These are phyloP conservation scores for Cyprinodon tularosa DNA, from an alignment of 2,113 vertebrate genomes.

Conservation along the genomic window DNA sequence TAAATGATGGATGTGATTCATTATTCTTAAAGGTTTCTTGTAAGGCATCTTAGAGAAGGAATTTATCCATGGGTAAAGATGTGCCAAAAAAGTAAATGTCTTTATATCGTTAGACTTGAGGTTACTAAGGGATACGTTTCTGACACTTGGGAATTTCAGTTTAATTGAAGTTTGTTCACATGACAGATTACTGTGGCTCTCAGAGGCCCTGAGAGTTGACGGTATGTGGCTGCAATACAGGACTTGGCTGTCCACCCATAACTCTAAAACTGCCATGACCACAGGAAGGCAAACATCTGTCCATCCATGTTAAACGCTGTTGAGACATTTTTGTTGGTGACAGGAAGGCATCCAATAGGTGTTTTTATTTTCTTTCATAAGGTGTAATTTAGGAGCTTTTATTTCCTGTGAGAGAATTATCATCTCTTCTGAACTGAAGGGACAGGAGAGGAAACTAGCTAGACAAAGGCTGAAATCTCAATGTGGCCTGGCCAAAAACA, in stretches of 20 bases:
- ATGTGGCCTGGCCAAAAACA: conserved; percentile 5
- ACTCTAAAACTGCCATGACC: conserved; percentile 64
- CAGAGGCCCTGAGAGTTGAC: conserved; percentile 38
- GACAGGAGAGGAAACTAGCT: background rate
- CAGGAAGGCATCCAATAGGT: conserved; percentile 20
- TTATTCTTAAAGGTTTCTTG: conserved; percentile 20
- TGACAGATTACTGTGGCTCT: conserved; percentile 57
- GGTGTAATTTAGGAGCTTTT: conserved; percentile 29
- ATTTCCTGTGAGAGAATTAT: conserved; percentile 29
- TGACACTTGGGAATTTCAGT: conserved; percentile 59
- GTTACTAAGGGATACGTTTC: conserved; percentile 32
- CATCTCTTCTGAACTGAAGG: conserved; percentile 15
- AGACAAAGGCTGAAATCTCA: background rate
- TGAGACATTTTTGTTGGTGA: conserved; percentile 32
- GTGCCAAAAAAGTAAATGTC: conserved; percentile 7
- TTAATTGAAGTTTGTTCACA: conserved; percentile 60
- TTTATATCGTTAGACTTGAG: conserved; percentile 19
- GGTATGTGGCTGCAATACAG: conserved; percentile 45
- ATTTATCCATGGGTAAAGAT: conserved; percentile 2
- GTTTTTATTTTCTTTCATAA: conserved; percentile 23
- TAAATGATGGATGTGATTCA: conserved; percentile 41
- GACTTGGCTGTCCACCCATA: conserved; percentile 62
- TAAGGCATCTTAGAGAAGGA: background rate
- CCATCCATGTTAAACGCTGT: conserved; percentile 61
- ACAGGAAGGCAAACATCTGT: conserved; percentile 52